Evolutionary conservation across 2,797 vertebrate genomes (phyloP), one percentile per base, ranked within the genome.

Genomic region (Intellagama lesueurii): DNA sequence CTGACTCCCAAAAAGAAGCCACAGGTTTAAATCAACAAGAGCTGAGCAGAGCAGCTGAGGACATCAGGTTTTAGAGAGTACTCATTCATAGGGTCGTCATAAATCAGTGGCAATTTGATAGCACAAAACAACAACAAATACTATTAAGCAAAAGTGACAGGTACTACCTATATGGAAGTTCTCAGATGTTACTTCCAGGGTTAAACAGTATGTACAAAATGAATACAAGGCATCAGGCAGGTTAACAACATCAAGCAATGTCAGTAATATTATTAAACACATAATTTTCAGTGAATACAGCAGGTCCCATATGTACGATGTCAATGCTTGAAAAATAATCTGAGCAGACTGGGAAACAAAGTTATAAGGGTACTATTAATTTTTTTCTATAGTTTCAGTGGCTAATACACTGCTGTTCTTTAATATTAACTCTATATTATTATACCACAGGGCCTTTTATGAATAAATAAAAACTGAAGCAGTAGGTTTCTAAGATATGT

Each of bases 181-280:
- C 30, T 69, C n/a, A 87, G 88, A 87, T 40, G 64, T 87, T 79
- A 69, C 44, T 81, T 91, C 26, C 79, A 2, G 19, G 82, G 19
- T 47, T 6, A 87, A 87, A 92, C 88, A 88, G 91, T 19, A 64
- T 87, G 87, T 11, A 6, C 28, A 86, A 17, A 3, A 90, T 52
- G 82, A 68, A 2, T 89, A 85, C 1, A 49, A 83, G 83, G 17
- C 32, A 60, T n/a, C 28, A 14, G 9, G 4, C 60, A 85, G 9
- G n/a, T 40, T 75, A 35, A 30, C 81, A 40, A 24, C 19, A 44
- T 68, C 60, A 68, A 30, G 24, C 40, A 28, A 83, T 68, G 81
- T 44, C 35, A 44, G 35, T 82, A 44, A 68, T 83, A 44, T 30
- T 82, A 82, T 56, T 64, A 64, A 44, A 60, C n/a, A 60, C 9